Evolutionary conservation across 2,888 invertebrate genomes (phyloP), one percentile per base, ranked within the genome.

Genomic region (Thalpophila matura): DNA sequence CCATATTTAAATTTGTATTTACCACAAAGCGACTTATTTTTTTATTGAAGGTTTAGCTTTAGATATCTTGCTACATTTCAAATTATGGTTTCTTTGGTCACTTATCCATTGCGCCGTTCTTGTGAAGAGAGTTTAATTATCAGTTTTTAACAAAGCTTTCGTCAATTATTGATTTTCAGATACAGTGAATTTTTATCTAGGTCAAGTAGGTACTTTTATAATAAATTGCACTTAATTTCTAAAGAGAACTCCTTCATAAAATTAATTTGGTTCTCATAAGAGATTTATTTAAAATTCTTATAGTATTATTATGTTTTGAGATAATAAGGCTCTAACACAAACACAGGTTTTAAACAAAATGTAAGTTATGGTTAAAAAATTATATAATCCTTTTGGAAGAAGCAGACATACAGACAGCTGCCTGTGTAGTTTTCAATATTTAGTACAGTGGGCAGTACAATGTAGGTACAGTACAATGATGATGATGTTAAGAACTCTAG

Each of bases 121-220:
- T 18, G 24, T 22, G 38, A 35, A n/a, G 10, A 51, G 31, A 45
- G 22, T 51, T 37, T 33, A 53, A 37, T 27, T 27, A 37, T 27
- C 26, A 1, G 3, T 40, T 12, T 40, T 12, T 42, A 18, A 38
- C 22, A 20, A 33, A 56, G 35, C 35, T 51, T 60, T 51, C 20
- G 9, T 45, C 53, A 47, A 67, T 56, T 76, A 80, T 80, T 77
- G 74, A 77, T 78, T 69, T 54, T 61, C 46, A 35, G 38, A 29
- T 38, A 57, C 45, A 58, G 50, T 22, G 24, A 42, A 43, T 46
- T 59, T 43, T 18, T 59, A 77, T 70, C 61, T 79, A 58, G 77
- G 79, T 77, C 74, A 77, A 63, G 65, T n/a, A n/a, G n/a, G n/a
- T 76, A 63, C 49, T 62, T 62, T 29, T 20, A 18, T 18, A 35